These are phyloP conservation scores for Cenopis cana DNA, from an alignment of 2,888 invertebrate genomes.

Conservation along the genomic window DNA sequence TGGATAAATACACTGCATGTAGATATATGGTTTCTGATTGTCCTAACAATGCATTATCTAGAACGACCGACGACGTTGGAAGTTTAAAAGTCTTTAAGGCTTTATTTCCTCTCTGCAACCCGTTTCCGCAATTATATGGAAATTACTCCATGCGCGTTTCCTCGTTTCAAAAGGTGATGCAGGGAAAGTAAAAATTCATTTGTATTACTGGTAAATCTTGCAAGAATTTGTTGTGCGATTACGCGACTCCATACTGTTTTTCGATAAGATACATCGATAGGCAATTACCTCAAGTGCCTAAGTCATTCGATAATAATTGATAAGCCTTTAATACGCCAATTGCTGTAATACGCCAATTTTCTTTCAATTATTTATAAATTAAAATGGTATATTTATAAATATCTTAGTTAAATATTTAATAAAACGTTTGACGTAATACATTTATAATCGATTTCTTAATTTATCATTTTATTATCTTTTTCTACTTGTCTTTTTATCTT, in stretches of 20 bases:
- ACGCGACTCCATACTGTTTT: background rate
- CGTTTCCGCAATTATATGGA: conserved; percentile 39
- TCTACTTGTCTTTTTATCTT: no score
- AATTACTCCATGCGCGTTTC: conserved; percentile 30
- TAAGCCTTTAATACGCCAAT: background rate
- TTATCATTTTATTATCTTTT: no score
- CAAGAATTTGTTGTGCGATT: background rate
- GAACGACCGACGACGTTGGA: conserved; percentile 22
- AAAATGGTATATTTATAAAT: no score
- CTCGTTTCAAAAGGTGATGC: conserved; percentile 9
- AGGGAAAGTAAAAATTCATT: background rate
- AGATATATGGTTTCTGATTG: conserved; percentile 7
- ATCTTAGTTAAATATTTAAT: no score
- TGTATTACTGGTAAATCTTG: background rate
- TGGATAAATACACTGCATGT: conserved; percentile 7
- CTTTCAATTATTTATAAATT: no score
- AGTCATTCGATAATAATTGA: conserved; percentile 9
- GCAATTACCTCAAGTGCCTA: background rate
- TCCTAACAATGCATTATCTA: conserved; percentile 22
- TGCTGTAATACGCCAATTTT: background rate
- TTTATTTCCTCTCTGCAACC: conserved; percentile 35
- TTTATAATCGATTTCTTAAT: no score
- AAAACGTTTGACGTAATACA: no score
- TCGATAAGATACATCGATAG: conserved; percentile 7
- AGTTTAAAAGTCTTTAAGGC: conserved; percentile 28